Conservation (phyloP, 2,113 vertebrate genomes). For the Brachypodius melanocephalos region DNA sequence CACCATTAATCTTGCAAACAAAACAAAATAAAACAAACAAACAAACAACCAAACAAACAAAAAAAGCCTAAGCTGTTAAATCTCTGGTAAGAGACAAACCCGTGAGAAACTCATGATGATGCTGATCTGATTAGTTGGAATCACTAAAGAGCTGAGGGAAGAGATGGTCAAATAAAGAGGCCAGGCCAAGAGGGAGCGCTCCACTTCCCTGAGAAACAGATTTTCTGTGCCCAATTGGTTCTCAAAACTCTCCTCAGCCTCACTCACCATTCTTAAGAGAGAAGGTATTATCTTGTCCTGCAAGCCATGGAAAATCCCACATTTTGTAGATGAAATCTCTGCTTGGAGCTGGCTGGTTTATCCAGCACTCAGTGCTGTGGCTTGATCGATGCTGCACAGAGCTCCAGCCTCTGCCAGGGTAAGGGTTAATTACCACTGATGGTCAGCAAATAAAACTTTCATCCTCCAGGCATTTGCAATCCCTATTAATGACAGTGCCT, state of each 20-base stretch:
- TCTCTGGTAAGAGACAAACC: not conserved
- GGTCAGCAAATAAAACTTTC: not conserved
- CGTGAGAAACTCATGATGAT: not conserved
- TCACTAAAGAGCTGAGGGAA: not conserved
- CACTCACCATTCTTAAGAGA: not conserved
- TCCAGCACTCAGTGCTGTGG: accelerated
- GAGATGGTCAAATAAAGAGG: not conserved
- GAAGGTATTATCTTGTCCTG: not conserved
- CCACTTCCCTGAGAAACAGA: not conserved
- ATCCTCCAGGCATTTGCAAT: not conserved
- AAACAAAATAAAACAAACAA: not conserved
- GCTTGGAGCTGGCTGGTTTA: not conserved
- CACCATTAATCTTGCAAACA: not conserved
- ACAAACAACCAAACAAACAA: not conserved
- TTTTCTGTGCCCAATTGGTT: not conserved
- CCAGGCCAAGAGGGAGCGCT: not conserved
- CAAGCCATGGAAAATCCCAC: not conserved
- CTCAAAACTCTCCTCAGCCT: not conserved
- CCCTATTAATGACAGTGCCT: not conserved
- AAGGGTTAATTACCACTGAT: not conserved
- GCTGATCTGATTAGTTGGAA: not conserved
- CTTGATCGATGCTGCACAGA: not conserved
- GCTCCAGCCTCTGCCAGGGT: not conserved
- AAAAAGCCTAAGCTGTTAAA: not conserved
- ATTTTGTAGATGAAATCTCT: not conserved